These are phyloP conservation scores for Rotaria macrura DNA, from an alignment of 2,888 invertebrate genomes.

Conservation along the genomic window DNA sequence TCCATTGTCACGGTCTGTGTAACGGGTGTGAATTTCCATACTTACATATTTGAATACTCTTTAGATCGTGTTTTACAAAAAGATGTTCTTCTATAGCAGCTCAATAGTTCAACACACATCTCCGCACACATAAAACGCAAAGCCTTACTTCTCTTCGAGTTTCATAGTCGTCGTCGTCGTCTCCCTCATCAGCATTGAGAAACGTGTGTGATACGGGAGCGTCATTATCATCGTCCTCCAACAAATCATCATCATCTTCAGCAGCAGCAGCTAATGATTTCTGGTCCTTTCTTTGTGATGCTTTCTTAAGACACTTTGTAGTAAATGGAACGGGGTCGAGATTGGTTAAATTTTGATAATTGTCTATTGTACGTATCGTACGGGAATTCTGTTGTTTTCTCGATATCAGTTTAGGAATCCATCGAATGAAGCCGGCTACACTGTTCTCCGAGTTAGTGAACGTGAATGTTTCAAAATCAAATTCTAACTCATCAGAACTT, in stretches of 20 bases:
- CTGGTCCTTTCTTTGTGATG: neutral
- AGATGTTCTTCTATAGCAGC: too few species aligned
- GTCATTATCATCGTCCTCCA: neutral
- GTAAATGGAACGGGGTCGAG: neutral
- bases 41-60: too few species aligned
- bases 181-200: neutral
- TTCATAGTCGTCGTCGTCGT: neutral
- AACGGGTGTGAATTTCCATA: too few species aligned
- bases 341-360: neutral
- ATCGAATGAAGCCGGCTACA: neutral
- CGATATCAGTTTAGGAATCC: neutral
- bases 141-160: too few species aligned
- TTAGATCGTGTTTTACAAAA: too few species aligned
- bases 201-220: neutral
- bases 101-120: too few species aligned
- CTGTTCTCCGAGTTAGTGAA: neutral
- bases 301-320: neutral
- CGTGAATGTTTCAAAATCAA: neutral
- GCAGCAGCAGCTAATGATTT: too few species aligned
- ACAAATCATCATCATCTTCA: neutral
- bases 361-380: neutral
- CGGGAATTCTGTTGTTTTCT: neutral
- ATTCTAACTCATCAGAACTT: neutral
- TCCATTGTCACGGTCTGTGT: too few species aligned
- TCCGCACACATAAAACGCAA: too few species aligned